phyloP scores from a whole-genome alignment of 2,797 vertebrate species.

The Paramormyrops hopkinsi region DNA sequence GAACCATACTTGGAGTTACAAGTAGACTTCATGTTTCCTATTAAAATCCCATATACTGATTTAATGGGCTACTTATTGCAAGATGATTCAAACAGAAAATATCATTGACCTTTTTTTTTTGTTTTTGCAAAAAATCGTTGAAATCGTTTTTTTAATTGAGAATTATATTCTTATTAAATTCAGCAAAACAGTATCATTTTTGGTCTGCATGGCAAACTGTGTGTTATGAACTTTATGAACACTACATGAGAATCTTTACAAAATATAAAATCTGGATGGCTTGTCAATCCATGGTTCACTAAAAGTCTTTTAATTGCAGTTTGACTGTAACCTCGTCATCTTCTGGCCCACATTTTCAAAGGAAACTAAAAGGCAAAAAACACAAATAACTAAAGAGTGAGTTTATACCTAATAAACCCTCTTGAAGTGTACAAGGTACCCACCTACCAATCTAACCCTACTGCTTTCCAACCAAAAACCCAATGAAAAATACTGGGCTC shows the following conservation, averaged over 20 bases:
- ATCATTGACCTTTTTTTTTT: not conserved
- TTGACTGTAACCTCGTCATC: not conserved
- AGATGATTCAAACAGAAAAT: constrained; percentile 16
- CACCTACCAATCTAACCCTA: not conserved
- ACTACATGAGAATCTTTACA: not conserved
- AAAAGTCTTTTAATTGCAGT: not conserved
- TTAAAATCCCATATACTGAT: constrained; percentile 3
- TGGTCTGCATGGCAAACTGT: not conserved
- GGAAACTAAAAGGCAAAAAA: not conserved
- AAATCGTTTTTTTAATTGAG: not conserved
- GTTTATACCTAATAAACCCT: not conserved
- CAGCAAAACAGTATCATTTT: not conserved
- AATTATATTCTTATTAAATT: not conserved
- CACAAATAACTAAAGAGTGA: not conserved
- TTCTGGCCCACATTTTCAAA: not conserved
- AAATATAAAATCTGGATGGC: not conserved
- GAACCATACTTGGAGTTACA: not conserved
- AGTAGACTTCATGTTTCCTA: constrained; percentile 11
- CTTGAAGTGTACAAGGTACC: not conserved
- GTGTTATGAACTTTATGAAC: not conserved
- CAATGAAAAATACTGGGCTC: not conserved
- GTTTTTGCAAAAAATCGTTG: not conserved
- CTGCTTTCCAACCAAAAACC: not conserved
- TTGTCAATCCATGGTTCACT: not conserved
- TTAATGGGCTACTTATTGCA: constrained; percentile 12